phyloP scores from a whole-genome alignment of 2,113 vertebrate genomes.

The Echinops telfairi region DNA sequence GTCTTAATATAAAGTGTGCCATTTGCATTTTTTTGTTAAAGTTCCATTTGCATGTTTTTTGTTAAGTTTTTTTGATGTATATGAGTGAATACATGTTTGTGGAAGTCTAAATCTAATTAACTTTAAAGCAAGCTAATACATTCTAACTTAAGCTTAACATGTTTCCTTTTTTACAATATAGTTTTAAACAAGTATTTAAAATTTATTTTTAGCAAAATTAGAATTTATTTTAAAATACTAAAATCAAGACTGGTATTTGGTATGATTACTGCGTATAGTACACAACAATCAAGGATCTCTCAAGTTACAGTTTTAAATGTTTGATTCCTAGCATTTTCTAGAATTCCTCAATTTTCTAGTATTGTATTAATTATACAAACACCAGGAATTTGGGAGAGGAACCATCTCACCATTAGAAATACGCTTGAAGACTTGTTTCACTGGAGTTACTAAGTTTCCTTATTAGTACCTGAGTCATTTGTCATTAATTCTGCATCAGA shows the following conservation, averaged over 20 bases:
- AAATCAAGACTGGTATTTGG: slow-evolving; percentile 38
- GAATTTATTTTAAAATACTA: slow-evolving; percentile 44
- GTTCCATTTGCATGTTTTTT: background rate
- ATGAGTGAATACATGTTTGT: slow-evolving; percentile 18
- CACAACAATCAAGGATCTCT: background rate
- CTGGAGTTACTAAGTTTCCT: background rate
- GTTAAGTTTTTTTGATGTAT: slow-evolving; percentile 12
- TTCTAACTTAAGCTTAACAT: slow-evolving; percentile 41
- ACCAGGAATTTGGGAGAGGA: slow-evolving; percentile 40
- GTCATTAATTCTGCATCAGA: slow-evolving; percentile 43
- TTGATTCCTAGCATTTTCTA: slow-evolving; percentile 30
- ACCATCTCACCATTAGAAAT: slow-evolving; percentile 16
- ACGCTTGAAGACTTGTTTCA: slow-evolving; percentile 47
- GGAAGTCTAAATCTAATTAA: background rate
- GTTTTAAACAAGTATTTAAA: slow-evolving; percentile 43
- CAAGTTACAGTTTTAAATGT: slow-evolving; percentile 37
- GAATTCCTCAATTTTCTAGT: slow-evolving; percentile 27
- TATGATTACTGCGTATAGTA: slow-evolving; percentile 47
- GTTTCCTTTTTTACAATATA: slow-evolving; percentile 17
- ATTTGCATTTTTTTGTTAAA: slow-evolving; percentile 5
- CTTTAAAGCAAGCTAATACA: slow-evolving; percentile 50
- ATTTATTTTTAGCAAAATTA: slow-evolving; percentile 53
- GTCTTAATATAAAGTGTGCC: slow-evolving; percentile 4
- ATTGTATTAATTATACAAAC: slow-evolving; percentile 47
- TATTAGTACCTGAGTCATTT: slow-evolving; percentile 24